Evolutionary conservation across 2,797 vertebrate genomes (phyloP), one percentile per base, ranked within the genome.

Genomic region (Chanos chanos): DNA sequence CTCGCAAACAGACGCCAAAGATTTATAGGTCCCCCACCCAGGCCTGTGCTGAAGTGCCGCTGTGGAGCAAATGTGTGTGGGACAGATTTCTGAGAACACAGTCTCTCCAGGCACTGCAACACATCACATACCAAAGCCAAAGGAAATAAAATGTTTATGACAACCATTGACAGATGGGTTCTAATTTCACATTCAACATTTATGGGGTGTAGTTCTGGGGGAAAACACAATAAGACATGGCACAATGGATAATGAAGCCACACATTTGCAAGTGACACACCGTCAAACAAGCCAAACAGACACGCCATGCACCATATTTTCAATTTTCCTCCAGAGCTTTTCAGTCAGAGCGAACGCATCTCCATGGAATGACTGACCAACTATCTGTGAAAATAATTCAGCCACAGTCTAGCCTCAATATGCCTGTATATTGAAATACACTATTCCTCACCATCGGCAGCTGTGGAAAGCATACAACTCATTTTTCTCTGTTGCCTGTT

Each of bases 101-200:
- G 67, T 60, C 48, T 76, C 21, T 25, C 44, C 68, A 66, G 72
- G 61, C 36, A 27, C 52, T 4, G 2, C 39, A 2, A 40, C 39
- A 13, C 70, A 55, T 74, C 75, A 85, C 72, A 77, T 61, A 64
- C 52, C 48, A 48, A 6, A 43, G 61, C 22, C 37, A 37, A 48
- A 50, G 27, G 33, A 64, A 72, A 74, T 77, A 74, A 81, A 84
- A 81, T 75, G 77, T 84, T 85, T 82, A 82, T 47, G 57, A 73
- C 70, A 57, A 25, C 44, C 60, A 52, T 15, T 78, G 77, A 79
- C 39, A 58, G 83, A 77, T 71, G 74, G 77, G 78, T 80, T 84
- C 64, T 78, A 79, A 83, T 87, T 83, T 81, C 72, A 74, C 72
- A 73, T 80, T 80, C 72, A 78, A 69, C 68, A 71, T 84, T 85